Evolutionary conservation across 2,797 vertebrate genomes (phyloP).

Genomic region (Leptoclinus maculatus): DNA sequence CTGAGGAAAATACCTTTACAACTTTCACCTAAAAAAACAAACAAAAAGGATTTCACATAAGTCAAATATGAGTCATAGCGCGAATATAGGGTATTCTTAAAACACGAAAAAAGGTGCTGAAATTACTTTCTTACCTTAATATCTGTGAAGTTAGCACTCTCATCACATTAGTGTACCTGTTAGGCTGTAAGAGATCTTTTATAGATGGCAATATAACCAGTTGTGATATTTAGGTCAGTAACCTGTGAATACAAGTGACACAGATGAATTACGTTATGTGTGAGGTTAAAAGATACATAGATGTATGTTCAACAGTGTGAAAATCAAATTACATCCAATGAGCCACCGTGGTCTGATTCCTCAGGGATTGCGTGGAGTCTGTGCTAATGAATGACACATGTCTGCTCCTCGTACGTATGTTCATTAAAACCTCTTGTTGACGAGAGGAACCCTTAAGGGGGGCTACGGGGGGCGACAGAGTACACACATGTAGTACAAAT

Average conservation of each 20-base stretch:
- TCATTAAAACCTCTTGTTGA: too few species aligned
- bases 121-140: background rate
- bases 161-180: conserved; percentile 1
- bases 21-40: background rate
- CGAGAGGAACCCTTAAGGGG: too few species aligned
- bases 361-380: conserved; percentile 20
- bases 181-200: background rate
- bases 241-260: conserved; percentile 6
- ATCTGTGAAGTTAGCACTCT: background rate
- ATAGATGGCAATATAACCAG: conserved; percentile 21
- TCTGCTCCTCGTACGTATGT: conserved; percentile 34
- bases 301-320: conserved; percentile 43
- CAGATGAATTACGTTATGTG: conserved; percentile 7
- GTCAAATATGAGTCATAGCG: background rate
- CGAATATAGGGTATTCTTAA: background rate
- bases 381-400: conserved; percentile 58
- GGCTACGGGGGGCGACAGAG: too few species aligned
- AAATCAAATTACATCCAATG: conserved; percentile 47
- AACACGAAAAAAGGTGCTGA: background rate
- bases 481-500: too few species aligned
- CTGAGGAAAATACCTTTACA: too few species aligned
- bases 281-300: conserved; percentile 29
- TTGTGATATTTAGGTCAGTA: conserved; percentile 29
- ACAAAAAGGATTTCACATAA: background rate
- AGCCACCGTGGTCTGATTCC: conserved; percentile 41